Evolutionary conservation across 2,113 vertebrate species (phyloP).

Genomic region (Cephalopterus ornatus): DNA sequence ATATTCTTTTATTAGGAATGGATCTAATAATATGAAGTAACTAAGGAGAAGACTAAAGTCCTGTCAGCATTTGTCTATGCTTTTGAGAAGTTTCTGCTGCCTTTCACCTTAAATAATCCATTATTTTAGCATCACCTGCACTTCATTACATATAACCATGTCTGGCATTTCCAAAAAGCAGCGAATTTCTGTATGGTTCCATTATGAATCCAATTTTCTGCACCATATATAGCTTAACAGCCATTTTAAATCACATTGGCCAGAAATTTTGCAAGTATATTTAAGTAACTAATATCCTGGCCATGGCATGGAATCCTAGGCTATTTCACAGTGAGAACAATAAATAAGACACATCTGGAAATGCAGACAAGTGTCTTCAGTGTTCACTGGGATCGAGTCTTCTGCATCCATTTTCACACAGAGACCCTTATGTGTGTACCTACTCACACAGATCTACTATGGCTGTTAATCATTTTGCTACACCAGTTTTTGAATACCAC

Average conservation of each 20-base stretch:
- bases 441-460: neutral
- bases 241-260: constrained; percentile 38
- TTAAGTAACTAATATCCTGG: neutral
- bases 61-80: neutral
- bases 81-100: constrained; percentile 14
- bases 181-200: neutral
- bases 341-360: neutral
- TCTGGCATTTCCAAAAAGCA: neutral
- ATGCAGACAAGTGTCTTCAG: neutral
- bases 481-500: neutral
- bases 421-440: neutral
- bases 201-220: constrained; percentile 55
- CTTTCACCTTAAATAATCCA: constrained; percentile 44
- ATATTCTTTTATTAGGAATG: constrained; percentile 42
- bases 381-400: neutral
- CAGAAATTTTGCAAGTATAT: neutral
- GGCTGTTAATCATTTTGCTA: neutral
- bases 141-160: constrained; percentile 17
- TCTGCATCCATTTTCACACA: neutral
- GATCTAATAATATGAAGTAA: constrained; percentile 11
- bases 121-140: constrained; percentile 33
- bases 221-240: neutral
- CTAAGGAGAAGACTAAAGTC: neutral
- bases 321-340: neutral
- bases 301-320: neutral